Conservation (phyloP, 1,140 invertebrate genomes). For the Palaemon carinicauda region DNA sequence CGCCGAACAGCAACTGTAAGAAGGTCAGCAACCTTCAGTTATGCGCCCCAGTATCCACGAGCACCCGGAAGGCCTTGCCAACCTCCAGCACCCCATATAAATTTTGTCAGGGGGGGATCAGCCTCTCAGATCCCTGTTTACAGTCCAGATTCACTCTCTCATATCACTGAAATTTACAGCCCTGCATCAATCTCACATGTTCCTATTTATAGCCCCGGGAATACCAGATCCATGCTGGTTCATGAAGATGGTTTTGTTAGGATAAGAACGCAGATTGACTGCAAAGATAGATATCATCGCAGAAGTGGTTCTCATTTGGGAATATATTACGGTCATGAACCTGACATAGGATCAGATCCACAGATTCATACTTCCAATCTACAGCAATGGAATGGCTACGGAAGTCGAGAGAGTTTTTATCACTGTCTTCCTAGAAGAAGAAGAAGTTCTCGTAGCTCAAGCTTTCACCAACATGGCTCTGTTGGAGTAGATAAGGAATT, state of each 20-base stretch:
- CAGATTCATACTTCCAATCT: neutral
- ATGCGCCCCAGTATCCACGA: neutral
- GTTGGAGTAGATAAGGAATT: conserved; percentile 22
- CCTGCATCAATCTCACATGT: neutral
- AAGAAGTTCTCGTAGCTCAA: conserved; percentile 2
- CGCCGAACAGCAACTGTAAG: conserved; percentile 23
- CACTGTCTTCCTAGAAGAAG: conserved; percentile 20
- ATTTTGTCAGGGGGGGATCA: conserved; percentile 17
- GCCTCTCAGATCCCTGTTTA: conserved; percentile 32
- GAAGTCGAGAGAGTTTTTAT: conserved; percentile 26
- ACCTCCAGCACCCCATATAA: neutral
- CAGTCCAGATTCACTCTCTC: neutral
- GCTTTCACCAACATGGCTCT: conserved; percentile 16
- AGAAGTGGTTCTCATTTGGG: neutral
- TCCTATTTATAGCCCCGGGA: conserved; percentile 5
- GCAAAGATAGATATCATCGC: neutral
- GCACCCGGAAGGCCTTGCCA: neutral
- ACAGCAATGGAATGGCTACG: conserved; percentile 6
- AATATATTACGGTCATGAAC: neutral
- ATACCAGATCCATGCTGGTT: conserved; percentile 18
- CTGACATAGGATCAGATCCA: conserved; percentile 10
- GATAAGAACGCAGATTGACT: conserved; percentile 16
- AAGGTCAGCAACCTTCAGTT: conserved; percentile 41
- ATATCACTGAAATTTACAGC: conserved; percentile 12
- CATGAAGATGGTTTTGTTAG: conserved; percentile 46